phyloP scores from a whole-genome alignment of 92 coral and sea anemone species.

The Paramuricea clavata region DNA sequence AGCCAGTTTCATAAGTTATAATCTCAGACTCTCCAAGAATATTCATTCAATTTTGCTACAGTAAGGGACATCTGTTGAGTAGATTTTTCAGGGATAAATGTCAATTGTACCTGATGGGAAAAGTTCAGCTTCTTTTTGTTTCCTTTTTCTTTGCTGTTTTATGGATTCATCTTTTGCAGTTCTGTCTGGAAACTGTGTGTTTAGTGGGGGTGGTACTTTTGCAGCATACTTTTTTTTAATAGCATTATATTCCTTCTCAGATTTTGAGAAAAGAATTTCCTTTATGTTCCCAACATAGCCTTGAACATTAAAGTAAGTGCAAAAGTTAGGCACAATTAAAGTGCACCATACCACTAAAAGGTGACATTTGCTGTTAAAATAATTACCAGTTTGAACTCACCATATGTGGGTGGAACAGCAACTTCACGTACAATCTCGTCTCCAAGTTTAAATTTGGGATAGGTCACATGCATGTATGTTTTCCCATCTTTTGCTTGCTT shows the following conservation, averaged over 20 bases:
- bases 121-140: neutral
- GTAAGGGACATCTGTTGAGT: neutral
- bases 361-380: neutral
- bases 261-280: neutral
- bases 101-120: constrained; percentile 9
- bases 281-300: constrained; percentile 12
- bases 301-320: neutral
- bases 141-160: neutral
- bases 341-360: neutral
- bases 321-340: neutral
- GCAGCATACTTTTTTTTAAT: neutral
- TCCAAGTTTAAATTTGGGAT: constrained; percentile 25
- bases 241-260: neutral
- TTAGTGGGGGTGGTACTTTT: neutral
- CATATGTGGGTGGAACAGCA: constrained; percentile 24
- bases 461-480: neutral
- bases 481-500: neutral
- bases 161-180: neutral
- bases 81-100: neutral
- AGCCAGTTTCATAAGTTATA: neutral
- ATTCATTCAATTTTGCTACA: neutral
- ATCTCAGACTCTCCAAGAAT: neutral
- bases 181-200: constrained; percentile 4
- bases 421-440: constrained; percentile 24
- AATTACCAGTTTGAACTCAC: constrained; percentile 5